Evolutionary conservation across 1,140 invertebrate genomes (phyloP).

Genomic region (Drosophila parvula): DNA sequence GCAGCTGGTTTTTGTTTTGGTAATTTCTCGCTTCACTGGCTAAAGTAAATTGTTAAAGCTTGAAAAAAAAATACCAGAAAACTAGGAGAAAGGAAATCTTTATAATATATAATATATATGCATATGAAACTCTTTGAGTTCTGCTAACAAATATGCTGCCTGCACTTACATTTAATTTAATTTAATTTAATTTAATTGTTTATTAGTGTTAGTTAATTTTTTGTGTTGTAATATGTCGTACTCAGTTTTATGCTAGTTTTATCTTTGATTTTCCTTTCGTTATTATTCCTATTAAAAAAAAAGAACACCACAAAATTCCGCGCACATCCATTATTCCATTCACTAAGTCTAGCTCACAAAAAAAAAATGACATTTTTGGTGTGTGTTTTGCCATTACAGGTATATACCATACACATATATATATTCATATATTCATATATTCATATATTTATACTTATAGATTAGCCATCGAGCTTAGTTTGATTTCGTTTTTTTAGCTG

Average conservation of each 20-base stretch:
- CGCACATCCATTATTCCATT: constrained; percentile 13
- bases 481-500: constrained; percentile 46
- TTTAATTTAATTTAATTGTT: constrained; percentile 8
- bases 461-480: constrained; percentile 55
- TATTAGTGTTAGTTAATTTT: constrained; percentile 34
- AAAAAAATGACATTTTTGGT: constrained; percentile 32
- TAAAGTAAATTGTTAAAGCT: constrained; percentile 48
- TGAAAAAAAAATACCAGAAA: constrained; percentile 30
- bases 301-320: constrained; percentile 38
- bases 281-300: constrained; percentile 28
- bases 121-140: constrained; percentile 75
- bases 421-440: constrained; percentile 33
- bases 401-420: constrained; percentile 23
- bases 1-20: constrained; percentile 6
- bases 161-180: constrained; percentile 30
- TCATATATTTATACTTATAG: constrained; percentile 36
- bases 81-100: constrained; percentile 9
- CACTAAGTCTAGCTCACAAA: constrained; percentile 58
- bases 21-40: constrained; percentile 29
- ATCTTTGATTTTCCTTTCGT: background rate
- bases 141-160: constrained; percentile 45
- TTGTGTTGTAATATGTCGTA: constrained; percentile 28
- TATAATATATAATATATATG: constrained; percentile 10
- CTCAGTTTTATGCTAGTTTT: constrained; percentile 46
- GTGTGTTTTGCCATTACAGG: constrained; percentile 19